Evolutionary conservation across 2,113 vertebrate species (phyloP).

Genomic region (Mungos mungo): DNA sequence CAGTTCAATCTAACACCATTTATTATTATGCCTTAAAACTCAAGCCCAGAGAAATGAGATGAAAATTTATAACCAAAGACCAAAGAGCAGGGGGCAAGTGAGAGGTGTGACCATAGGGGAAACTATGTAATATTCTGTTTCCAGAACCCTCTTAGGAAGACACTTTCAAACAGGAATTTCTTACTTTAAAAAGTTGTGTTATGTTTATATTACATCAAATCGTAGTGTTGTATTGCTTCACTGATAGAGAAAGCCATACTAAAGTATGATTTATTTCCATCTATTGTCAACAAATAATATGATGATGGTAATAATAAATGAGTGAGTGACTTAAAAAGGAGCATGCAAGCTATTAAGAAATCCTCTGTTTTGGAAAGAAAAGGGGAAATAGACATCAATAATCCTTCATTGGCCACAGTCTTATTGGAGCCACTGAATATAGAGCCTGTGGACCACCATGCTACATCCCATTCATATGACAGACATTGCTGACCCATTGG

Average conservation of each 20-base stretch:
- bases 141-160: background rate
- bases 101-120: background rate
- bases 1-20: slow-evolving; percentile 58
- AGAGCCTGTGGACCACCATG: fast-evolving
- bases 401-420: background rate
- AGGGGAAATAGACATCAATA: background rate
- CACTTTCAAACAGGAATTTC: background rate
- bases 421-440: background rate
- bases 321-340: background rate
- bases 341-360: background rate
- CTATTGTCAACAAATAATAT: background rate
- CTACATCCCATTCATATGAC: background rate
- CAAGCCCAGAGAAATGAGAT: slow-evolving; percentile 64
- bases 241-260: background rate
- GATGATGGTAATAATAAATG: background rate
- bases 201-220: background rate
- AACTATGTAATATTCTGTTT: background rate
- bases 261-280: slow-evolving; percentile 8
- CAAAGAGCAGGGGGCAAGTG: background rate
- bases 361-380: background rate
- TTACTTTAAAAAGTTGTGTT: background rate
- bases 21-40: slow-evolving; percentile 59
- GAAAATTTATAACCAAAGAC: slow-evolving; percentile 60
- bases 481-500: background rate
- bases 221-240: background rate